phyloP scores from a whole-genome alignment of 2,888 invertebrate genomes.

The Magallana nippona region DNA sequence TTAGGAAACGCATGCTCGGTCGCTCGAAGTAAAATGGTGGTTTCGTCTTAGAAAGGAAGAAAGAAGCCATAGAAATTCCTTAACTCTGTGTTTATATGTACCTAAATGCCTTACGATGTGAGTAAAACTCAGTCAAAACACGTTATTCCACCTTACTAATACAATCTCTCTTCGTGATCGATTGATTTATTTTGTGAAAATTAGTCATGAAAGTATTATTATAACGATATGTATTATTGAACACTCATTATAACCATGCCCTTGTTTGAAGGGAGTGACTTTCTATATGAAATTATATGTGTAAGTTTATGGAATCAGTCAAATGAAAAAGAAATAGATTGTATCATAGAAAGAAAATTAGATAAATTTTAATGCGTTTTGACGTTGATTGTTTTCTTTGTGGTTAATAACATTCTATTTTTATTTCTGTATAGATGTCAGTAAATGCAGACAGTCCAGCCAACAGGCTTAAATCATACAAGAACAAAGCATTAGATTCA shows the following conservation, averaged over 20 bases:
- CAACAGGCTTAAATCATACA: slow-evolving; percentile 86
- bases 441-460: slow-evolving; percentile 71
- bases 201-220: background rate
- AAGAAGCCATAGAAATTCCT: slow-evolving; percentile 35
- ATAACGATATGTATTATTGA: background rate
- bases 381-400: background rate
- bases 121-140: background rate
- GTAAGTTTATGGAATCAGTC: no score
- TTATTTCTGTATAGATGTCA: slow-evolving; percentile 63
- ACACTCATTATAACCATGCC: background rate
- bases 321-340: no score
- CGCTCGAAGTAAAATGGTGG: slow-evolving; percentile 46
- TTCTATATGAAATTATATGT: no score
- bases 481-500: slow-evolving; percentile 94
- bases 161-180: background rate
- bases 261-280: background rate
- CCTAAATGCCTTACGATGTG: slow-evolving; percentile 53
- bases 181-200: background rate
- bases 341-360: no score
- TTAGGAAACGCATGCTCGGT: slow-evolving; percentile 48
- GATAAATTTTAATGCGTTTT: no score
- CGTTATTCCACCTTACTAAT: background rate
- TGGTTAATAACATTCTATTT: background rate
- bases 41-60: slow-evolving; percentile 48
- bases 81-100: background rate